Evolutionary conservation across 2,113 vertebrate species (phyloP), one percentile per base, ranked within the genome.

Genomic region (Lonchura striata): DNA sequence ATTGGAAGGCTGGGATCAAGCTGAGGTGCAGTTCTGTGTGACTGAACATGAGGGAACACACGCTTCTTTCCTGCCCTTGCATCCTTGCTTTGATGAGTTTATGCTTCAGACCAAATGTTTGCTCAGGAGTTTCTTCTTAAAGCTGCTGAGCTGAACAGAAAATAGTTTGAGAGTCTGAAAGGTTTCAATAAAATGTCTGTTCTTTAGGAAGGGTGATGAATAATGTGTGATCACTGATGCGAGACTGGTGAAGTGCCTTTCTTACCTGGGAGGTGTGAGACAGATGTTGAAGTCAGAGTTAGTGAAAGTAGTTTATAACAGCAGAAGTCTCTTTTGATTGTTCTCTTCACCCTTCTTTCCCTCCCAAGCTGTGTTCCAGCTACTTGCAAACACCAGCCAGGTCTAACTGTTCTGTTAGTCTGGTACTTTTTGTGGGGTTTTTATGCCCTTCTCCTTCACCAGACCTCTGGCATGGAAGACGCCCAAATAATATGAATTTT

Each of bases 11-110:
- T 44, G 24, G 17, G 23, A 39, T 69, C 13, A 12, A 30, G 25
- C 72, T 20, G 46, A 69, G n/a, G 13, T 31, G 50, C 33, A 21
- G 64, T 46, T 59, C 19, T 33, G 64, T 60, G 44, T 76, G 54
- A 2, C 46, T 66, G 39, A 49, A 19, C 60, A 35, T 10, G 17
- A 81, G 31, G 64, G 72, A 70, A 39, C 20, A 10, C n/a, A 8
- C 0, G 0, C 31, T 64, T 88, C 56, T 44, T 74, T 81, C 33
- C 44, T 30, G 31, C 1, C 1, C 8, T 18, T 19, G 27, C n/a
- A 11, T 60, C n/a, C 23, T n/a, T 53, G 24, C 37, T 52, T 77
- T 76, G 52, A 11, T 56, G 44, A 0, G 0, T 63, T 78, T 59
- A 5, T 68, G 49, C 70, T 57, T 76, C 65, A 56, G 41, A 33